These are phyloP conservation scores for Tachypleus tridentatus DNA, from an alignment of 1,140 invertebrate genomes.

Conservation along the genomic window DNA sequence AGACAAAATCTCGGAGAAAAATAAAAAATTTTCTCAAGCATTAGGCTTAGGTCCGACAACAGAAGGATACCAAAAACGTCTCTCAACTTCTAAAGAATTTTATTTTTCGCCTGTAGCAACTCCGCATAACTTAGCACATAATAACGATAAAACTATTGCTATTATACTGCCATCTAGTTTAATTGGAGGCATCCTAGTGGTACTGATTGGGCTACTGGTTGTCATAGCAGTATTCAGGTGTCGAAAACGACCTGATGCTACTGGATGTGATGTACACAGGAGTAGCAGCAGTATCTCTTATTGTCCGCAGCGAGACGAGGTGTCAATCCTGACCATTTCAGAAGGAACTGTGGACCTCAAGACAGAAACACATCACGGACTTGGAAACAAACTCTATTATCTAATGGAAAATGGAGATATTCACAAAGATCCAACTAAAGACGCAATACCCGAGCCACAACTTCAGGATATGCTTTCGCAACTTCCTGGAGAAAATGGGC, in stretches of 20 bases:
- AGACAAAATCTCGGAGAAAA: too few species aligned
- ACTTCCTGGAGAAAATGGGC: background rate
- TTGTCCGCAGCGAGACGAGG: conserved; percentile 23
- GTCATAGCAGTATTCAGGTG: conserved; percentile 1
- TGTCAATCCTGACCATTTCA: conserved; percentile 24
- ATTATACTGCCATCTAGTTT: too few species aligned
- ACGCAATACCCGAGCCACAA: conserved; percentile 10
- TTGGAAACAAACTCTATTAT: conserved; percentile 22
- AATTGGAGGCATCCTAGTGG: too few species aligned
- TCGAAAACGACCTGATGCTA: conserved; percentile 6
- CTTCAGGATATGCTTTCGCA: conserved; percentile 13
- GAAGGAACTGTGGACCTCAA: conserved; percentile 19
- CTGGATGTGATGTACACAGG: conserved; percentile 1
- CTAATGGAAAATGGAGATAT: conserved; percentile 16
- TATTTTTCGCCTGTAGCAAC: too few species aligned
- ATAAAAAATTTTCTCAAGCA: too few species aligned
- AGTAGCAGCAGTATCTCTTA: conserved; percentile 22
- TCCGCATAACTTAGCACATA: too few species aligned
- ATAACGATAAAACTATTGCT: too few species aligned
- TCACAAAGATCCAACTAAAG: background rate
- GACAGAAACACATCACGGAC: conserved; percentile 17
- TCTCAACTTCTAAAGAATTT: too few species aligned
- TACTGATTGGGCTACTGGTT: background rate
- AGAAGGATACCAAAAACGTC: too few species aligned
- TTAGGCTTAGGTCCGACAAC: too few species aligned